Percentiles rank a stretch among this genome's conserved stretches.
These are phyloP conservation scores for Baccha elongata DNA, from an alignment of 2,888 invertebrate species.

Conservation along the genomic window DNA sequence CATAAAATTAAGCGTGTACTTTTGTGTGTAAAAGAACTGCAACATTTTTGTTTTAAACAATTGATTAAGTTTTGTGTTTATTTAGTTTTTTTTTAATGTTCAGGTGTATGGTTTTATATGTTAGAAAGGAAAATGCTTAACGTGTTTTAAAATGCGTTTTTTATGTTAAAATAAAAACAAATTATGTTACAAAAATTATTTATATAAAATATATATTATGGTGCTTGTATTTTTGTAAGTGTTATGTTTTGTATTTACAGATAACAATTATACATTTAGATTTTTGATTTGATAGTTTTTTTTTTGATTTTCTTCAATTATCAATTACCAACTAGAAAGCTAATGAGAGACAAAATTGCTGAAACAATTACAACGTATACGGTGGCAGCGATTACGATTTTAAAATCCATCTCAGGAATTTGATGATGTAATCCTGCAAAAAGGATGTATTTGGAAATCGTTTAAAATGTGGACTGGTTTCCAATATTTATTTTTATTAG, in stretches of 20 bases:
- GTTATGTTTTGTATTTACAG: conserved; percentile 47
- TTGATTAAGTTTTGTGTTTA: conserved; percentile 47
- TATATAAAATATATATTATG: conserved; percentile 37
- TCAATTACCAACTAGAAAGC: conserved; percentile 76
- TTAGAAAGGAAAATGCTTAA: conserved; percentile 7
- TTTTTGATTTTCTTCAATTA: conserved; percentile 48
- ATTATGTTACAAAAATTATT: conserved; percentile 41
- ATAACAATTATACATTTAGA: conserved; percentile 30
- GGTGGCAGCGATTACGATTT: conserved; percentile 80
- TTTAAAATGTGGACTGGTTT: conserved; percentile 66
- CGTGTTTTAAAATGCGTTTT: conserved; percentile 7
- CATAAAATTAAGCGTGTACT: conserved; percentile 37
- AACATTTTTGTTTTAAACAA: conserved; percentile 20
- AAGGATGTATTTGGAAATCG: conserved; percentile 76
- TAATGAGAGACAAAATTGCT: conserved; percentile 77
- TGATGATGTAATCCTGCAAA: conserved; percentile 82
- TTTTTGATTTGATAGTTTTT: conserved; percentile 73
- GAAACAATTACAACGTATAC: conserved; percentile 78
- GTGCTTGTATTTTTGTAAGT: conserved; percentile 53
- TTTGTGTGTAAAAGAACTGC: conserved; percentile 38
- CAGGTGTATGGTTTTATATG: conserved; percentile 3
- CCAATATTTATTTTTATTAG: conserved; percentile 49
- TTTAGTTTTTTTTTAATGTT: conserved; percentile 34
- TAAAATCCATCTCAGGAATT: conserved; percentile 82
- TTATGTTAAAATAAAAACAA: not conserved